Conservation (phyloP, 2,888 invertebrate species). For the Drosophila anceps region DNA sequence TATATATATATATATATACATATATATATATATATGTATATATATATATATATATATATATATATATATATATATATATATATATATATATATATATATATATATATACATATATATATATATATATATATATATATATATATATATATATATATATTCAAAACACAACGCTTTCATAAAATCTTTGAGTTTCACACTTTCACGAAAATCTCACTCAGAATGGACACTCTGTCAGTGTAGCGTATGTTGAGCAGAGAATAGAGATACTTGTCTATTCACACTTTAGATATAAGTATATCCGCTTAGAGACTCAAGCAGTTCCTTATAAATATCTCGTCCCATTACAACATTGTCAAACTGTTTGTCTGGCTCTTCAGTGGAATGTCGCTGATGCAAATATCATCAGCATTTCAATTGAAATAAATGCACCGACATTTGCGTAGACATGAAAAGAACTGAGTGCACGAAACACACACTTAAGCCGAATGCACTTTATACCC, state of each 20-base stretch:
- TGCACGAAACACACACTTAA: slow-evolving; percentile 48
- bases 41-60: too few species aligned
- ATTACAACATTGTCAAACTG: slow-evolving; percentile 16
- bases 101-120: too few species aligned
- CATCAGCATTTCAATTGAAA: slow-evolving; percentile 60
- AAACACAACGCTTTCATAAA: too few species aligned
- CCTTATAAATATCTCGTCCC: slow-evolving; percentile 29
- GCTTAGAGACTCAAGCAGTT: slow-evolving; percentile 33
- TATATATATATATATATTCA: too few species aligned
- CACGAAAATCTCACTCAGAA: not conserved
- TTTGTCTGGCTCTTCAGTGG: slow-evolving; percentile 8
- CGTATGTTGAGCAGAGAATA: not conserved
- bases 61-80: too few species aligned
- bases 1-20: too few species aligned
- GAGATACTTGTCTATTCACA: not conserved
- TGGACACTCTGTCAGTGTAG: not conserved
- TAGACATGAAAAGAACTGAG: slow-evolving; percentile 56
- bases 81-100: too few species aligned
- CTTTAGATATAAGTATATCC: not conserved
- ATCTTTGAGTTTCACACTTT: too few species aligned
- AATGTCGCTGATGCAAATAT: slow-evolving; percentile 35
- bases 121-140: too few species aligned
- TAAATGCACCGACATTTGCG: slow-evolving; percentile 62
- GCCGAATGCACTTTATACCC: slow-evolving; percentile 43
- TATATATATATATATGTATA: too few species aligned